A percentile compares a stretch with the other conserved stretches of the same genome.
phyloP scores from a whole-genome alignment of 2,797 vertebrate species.

The Euthynnus affinis region DNA sequence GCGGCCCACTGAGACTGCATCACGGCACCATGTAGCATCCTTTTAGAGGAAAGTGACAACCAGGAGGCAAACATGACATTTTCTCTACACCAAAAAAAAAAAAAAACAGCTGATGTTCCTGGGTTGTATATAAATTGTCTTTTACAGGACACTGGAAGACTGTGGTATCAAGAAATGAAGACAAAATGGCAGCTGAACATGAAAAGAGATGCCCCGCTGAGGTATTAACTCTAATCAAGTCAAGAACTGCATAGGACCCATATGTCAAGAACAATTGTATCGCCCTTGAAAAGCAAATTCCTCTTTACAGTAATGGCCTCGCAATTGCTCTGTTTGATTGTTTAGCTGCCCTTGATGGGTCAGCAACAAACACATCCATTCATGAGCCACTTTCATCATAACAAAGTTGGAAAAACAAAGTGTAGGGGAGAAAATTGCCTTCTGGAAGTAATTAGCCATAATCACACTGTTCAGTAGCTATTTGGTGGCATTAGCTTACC shows the following conservation, averaged over 20 bases:
- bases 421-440: slow-evolving; percentile 58
- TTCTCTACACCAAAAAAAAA: slow-evolving; percentile 37
- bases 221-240: slow-evolving; percentile 55
- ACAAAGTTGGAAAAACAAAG: slow-evolving; percentile 68
- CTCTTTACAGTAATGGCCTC: slow-evolving; percentile 42
- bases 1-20: slow-evolving; percentile 61
- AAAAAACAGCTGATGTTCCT: slow-evolving; percentile 39
- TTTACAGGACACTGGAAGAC: slow-evolving; percentile 41
- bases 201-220: slow-evolving; percentile 21
- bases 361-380: slow-evolving; percentile 59
- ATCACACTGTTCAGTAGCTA: slow-evolving; percentile 74
- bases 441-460: slow-evolving; percentile 81
- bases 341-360: slow-evolving; percentile 71
- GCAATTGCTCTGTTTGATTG: slow-evolving; percentile 56
- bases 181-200: slow-evolving; percentile 20
- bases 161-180: not conserved
- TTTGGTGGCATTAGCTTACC: slow-evolving; percentile 68
- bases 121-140: slow-evolving; percentile 28
- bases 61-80: slow-evolving; percentile 61
- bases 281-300: slow-evolving; percentile 68
- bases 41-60: slow-evolving; percentile 67
- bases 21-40: slow-evolving; percentile 54
- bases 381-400: slow-evolving; percentile 61
- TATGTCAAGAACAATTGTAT: slow-evolving; percentile 65
- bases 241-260: slow-evolving; percentile 3